Evolutionary conservation across 2,888 invertebrate species (phyloP).

Genomic region (Drosophila seclusa): DNA sequence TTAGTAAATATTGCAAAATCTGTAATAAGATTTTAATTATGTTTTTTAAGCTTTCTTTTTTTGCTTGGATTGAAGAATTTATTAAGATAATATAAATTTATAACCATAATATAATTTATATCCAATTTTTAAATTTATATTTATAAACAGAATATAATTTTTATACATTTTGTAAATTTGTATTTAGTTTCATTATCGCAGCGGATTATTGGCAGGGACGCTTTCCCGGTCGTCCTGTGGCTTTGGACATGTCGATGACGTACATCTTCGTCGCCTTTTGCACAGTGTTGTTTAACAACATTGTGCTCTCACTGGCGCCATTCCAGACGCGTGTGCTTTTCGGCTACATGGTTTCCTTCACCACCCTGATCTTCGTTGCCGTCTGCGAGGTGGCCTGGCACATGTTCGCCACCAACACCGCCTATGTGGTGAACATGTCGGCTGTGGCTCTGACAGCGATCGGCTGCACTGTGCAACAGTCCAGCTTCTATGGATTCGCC

Average conservation of each 20-base stretch:
- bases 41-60: background rate
- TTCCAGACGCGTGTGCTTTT: slow-evolving; percentile 94
- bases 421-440: slow-evolving; percentile 93
- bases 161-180: background rate
- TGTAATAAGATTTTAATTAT: background rate
- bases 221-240: slow-evolving; percentile 93
- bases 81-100: slow-evolving; percentile 77
- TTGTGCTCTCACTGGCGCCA: slow-evolving; percentile 92
- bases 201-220: slow-evolving; percentile 95
- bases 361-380: slow-evolving; percentile 93
- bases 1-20: background rate
- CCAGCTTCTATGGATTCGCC: slow-evolving; percentile 97
- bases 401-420: slow-evolving; percentile 90
- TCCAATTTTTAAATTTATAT: background rate
- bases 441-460: slow-evolving; percentile 94
- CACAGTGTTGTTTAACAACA: slow-evolving; percentile 93
- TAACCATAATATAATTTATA: background rate
- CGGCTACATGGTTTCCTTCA: slow-evolving; percentile 93
- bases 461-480: slow-evolving; percentile 96
- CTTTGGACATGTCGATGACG: slow-evolving; percentile 96
- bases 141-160: slow-evolving; percentile 76
- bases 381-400: slow-evolving; percentile 95
- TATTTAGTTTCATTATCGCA: slow-evolving; percentile 93
- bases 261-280: slow-evolving; percentile 96
- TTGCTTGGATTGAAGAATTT: background rate